Percentiles rank a stretch among this genome's conserved stretches.
phyloP scores from a whole-genome alignment of 53 echinoderm and acorn worm species.

The Apostichopus leukothele region DNA sequence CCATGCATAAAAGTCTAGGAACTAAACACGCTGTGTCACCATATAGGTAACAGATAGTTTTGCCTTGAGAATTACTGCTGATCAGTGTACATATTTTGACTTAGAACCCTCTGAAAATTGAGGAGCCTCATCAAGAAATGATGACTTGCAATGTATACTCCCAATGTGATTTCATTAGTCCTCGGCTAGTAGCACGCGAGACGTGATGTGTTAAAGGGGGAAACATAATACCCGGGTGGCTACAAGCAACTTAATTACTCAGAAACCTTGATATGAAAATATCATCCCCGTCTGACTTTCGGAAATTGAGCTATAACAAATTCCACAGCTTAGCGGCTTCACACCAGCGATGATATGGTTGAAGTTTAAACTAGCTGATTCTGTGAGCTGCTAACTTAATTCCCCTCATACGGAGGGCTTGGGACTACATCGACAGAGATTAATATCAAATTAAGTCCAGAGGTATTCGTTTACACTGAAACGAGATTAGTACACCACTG shows the following conservation, averaged over 20 bases:
- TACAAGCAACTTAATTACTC: not conserved
- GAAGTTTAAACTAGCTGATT: no score
- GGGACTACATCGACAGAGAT: no score
- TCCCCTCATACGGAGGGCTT: no score
- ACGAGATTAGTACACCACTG: no score
- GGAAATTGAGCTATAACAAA: no score
- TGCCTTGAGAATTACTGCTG: not conserved
- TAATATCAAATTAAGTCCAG: no score
- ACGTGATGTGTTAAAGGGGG: not conserved
- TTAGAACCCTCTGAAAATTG: not conserved
- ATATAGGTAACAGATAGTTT: not conserved
- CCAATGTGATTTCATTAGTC: constrained; percentile 23
- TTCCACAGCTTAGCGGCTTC: no score
- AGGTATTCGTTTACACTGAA: no score
- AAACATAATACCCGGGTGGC: not conserved
- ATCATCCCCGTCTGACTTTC: not conserved
- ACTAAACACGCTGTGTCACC: not conserved
- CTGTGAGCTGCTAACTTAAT: no score
- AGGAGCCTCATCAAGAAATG: not conserved
- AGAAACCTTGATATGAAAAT: not conserved
- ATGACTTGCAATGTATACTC: constrained; percentile 14
- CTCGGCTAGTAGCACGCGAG: not conserved
- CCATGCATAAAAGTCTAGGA: not conserved
- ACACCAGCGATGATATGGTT: no score
- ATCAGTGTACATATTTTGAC: not conserved